A percentile compares a stretch with the other conserved stretches of the same genome.
Evolutionary conservation across 1,140 invertebrate species (phyloP).

Genomic region (Pseudomyrmex pallidus): DNA sequence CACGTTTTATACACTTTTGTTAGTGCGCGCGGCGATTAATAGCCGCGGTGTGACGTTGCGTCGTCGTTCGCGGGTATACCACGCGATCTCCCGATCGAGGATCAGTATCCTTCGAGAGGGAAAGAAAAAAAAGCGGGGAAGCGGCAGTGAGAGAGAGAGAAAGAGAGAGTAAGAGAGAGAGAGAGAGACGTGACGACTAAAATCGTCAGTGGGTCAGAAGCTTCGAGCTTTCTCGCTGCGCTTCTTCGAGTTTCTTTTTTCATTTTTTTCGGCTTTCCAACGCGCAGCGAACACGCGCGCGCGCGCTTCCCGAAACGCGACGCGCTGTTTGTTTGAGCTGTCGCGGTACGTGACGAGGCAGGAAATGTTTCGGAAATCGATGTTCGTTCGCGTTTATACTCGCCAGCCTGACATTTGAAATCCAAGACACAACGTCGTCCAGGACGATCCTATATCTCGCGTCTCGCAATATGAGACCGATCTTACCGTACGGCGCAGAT

Average conservation of each 20-base stretch:
- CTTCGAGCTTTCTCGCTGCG: not conserved
- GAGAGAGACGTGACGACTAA: not conserved
- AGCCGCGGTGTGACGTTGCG: constrained; percentile 35
- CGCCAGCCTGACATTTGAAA: constrained; percentile 73
- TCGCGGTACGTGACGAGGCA: constrained; percentile 75
- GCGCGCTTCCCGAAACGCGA: constrained; percentile 67
- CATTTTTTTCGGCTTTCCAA: constrained; percentile 48
- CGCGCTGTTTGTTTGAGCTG: constrained; percentile 82
- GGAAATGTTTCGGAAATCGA: constrained; percentile 77
- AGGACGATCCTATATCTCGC: constrained; percentile 45
- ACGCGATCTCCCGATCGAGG: not conserved
- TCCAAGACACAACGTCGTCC: constrained; percentile 66
- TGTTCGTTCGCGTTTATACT: constrained; percentile 73
- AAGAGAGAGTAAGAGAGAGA: not conserved
- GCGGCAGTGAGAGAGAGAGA: not conserved
- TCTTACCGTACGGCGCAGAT: not conserved
- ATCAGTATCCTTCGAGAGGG: not conserved
- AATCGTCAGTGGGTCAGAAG: constrained; percentile 41
- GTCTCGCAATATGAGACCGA: constrained; percentile 9
- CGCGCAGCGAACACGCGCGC: not conserved
- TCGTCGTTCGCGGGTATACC: constrained; percentile 32
- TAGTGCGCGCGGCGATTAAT: constrained; percentile 43
- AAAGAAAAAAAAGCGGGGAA: not conserved
- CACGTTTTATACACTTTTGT: constrained; percentile 54
- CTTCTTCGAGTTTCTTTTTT: constrained; percentile 33